Evolutionary conservation across 2,797 vertebrate species (phyloP).

Genomic region (Mormyrus hasselquistii): DNA sequence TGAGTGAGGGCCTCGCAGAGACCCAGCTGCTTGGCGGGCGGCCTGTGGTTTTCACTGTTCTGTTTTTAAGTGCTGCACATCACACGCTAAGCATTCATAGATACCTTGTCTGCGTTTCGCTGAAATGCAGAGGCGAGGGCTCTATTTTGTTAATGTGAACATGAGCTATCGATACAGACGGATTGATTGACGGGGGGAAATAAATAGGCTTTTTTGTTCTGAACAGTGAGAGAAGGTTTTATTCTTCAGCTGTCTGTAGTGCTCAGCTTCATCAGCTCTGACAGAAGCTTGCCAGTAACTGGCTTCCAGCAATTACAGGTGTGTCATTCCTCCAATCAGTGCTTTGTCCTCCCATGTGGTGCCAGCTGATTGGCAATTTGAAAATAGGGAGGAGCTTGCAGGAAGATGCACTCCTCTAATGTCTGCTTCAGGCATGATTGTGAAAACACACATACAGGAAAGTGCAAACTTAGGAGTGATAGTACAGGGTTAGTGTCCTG

Average conservation of each 20-base stretch:
- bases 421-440: neutral
- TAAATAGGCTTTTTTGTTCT: neutral
- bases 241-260: neutral
- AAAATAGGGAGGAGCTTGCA: neutral
- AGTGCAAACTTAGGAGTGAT: neutral
- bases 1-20: conserved; percentile 20
- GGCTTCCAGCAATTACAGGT: neutral
- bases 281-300: neutral
- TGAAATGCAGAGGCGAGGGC: neutral
- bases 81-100: neutral
- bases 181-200: neutral
- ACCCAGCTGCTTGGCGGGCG: neutral
- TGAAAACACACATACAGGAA: neutral
- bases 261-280: neutral
- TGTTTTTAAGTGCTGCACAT: neutral
- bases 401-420: neutral
- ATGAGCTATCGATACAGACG: neutral
- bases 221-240: neutral
- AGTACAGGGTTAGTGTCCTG: neutral
- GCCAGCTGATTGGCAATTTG: neutral
- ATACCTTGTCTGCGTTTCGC: neutral
- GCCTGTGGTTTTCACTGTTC: neutral
- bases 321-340: neutral
- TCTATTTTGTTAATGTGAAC: neutral
- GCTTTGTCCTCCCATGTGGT: neutral